Conservation (phyloP, 2,113 vertebrate species). For the Spea multiplicata region DNA sequence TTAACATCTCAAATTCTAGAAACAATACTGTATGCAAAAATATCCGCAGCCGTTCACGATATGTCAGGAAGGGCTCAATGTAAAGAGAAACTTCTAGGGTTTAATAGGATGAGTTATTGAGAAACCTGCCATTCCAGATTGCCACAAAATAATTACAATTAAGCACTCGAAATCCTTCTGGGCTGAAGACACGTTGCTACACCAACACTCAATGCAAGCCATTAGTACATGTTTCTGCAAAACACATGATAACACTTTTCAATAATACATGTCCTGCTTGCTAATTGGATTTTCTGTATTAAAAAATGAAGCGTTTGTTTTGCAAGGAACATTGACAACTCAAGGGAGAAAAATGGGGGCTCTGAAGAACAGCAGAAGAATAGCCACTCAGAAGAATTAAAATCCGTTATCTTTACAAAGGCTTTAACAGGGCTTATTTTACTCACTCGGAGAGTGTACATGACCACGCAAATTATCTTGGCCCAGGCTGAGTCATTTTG, state of each 20-base stretch:
- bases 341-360: conserved; percentile 6
- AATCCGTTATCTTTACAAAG: conserved; percentile 28
- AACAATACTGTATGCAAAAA: no score
- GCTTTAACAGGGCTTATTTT: conserved; percentile 12
- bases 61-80: no score
- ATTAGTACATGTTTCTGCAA: conserved; percentile 24
- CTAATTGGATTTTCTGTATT: conserved; percentile 31
- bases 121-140: neutral
- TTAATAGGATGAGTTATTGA: neutral
- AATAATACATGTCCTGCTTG: conserved; percentile 19
- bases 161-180: conserved; percentile 17
- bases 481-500: conserved; percentile 4
- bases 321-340: conserved; percentile 24
- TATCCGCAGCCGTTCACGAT: no score
- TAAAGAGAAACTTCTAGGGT: neutral
- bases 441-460: conserved; percentile 7
- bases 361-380: conserved; percentile 15
- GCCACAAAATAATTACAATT: conserved; percentile 15
- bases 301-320: conserved; percentile 7
- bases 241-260: conserved; percentile 29
- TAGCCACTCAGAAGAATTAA: conserved; percentile 29
- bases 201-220: neutral
- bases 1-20: no score
- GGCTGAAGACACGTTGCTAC: neutral
- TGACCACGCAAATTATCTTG: conserved; percentile 22